A percentile compares a stretch with the other conserved stretches of the same genome.
These are phyloP conservation scores for Drosophila meridionalis DNA, from an alignment of 2,888 invertebrate species.

Conservation along the genomic window DNA sequence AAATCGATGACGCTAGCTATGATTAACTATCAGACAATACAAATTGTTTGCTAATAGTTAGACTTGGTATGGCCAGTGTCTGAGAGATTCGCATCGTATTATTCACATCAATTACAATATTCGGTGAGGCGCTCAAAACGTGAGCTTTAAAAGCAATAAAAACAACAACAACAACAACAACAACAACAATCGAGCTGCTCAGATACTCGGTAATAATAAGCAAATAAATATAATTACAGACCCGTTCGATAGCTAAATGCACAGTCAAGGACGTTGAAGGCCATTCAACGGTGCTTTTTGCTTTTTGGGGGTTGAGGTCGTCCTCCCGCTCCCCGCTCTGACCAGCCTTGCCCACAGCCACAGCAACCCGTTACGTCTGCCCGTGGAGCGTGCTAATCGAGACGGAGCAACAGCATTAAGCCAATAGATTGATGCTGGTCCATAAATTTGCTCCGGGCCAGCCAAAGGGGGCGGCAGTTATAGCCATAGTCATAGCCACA, in stretches of 20 bases:
- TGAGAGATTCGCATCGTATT: constrained; percentile 71
- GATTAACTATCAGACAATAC: constrained; percentile 78
- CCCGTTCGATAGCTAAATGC: constrained; percentile 60
- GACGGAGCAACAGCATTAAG: constrained; percentile 55
- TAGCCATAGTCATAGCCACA: constrained; percentile 18
- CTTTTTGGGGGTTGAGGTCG: constrained; percentile 62
- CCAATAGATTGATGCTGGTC: constrained; percentile 71
- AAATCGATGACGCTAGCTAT: constrained; percentile 74
- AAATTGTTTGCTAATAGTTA: constrained; percentile 75
- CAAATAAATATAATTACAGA: constrained; percentile 76
- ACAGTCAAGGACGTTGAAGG: constrained; percentile 78
- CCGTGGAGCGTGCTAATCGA: constrained; percentile 63
- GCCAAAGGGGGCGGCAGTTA: constrained; percentile 36
- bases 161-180: constrained; percentile 33
- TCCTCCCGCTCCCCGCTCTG: not conserved
- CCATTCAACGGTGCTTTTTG: constrained; percentile 71
- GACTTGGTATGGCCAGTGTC: constrained; percentile 41
- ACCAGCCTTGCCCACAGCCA: not conserved
- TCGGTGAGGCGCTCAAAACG: constrained; percentile 72
- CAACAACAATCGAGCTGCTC: constrained; percentile 41
- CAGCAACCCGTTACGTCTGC: constrained; percentile 12
- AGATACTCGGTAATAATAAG: constrained; percentile 70
- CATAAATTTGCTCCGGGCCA: constrained; percentile 62
- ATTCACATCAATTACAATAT: constrained; percentile 80
- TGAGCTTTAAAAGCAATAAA: constrained; percentile 59